These are phyloP conservation scores for Mastigias papua DNA, from an alignment of 30 jellyfish, hydroid and myxozoan genomes.

Conservation along the genomic window DNA sequence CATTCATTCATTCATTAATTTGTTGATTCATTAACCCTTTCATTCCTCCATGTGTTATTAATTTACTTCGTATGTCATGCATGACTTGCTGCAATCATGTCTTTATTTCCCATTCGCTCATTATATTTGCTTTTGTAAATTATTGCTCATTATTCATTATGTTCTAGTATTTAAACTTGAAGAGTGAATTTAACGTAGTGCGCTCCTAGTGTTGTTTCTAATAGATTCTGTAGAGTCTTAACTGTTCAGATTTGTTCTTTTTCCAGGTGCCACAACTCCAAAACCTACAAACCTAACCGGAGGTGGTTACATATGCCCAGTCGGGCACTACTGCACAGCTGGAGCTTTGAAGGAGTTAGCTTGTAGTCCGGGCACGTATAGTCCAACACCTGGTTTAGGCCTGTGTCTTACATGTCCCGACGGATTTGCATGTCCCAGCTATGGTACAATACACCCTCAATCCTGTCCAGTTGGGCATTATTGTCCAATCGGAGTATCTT, in stretches of 20 bases:
- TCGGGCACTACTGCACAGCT: slow-evolving; percentile 89
- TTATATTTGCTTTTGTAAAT: no score
- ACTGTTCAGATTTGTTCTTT: no score
- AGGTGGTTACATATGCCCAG: slow-evolving; percentile 92
- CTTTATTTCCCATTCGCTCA: no score
- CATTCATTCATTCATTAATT: neutral
- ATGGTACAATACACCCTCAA: slow-evolving; percentile 72
- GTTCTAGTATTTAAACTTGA: no score
- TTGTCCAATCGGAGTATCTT: slow-evolving; percentile 82
- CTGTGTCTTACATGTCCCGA: slow-evolving; percentile 80
- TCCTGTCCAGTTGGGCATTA: slow-evolving; percentile 93
- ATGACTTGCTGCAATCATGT: no score
- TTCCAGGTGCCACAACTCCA: slow-evolving; percentile 90
- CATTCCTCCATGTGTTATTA: neutral
- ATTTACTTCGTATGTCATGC: no score
- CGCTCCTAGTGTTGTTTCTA: neutral
- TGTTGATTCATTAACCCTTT: neutral
- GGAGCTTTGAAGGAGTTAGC: slow-evolving; percentile 79
- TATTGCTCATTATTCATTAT: no score
- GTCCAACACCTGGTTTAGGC: slow-evolving; percentile 82
- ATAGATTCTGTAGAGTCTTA: no score
- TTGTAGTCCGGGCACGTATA: slow-evolving; percentile 84
- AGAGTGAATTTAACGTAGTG: no score
- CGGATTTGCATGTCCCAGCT: slow-evolving; percentile 88
- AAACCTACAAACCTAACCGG: slow-evolving; percentile 83